Conservation (phyloP, 2,888 invertebrate genomes). For the Allophyes oxyacanthae region DNA sequence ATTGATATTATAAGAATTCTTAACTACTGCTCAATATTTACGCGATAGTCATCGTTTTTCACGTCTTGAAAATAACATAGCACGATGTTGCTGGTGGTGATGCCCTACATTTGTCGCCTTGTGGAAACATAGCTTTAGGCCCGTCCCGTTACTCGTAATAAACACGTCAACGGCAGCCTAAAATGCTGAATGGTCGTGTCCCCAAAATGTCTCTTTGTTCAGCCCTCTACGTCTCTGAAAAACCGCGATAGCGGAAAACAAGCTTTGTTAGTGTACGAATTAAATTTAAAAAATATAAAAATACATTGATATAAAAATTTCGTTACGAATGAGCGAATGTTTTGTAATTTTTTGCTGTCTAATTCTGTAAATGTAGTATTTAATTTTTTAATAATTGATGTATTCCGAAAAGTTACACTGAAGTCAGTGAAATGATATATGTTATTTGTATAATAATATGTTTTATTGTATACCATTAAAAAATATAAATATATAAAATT, state of each 20-base stretch:
- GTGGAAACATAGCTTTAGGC: slow-evolving; percentile 2
- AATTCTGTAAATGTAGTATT: slow-evolving; percentile 5
- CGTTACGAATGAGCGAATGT: slow-evolving; percentile 8
- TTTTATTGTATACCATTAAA: no score
- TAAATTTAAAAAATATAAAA: slow-evolving; percentile 32
- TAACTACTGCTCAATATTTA: no score
- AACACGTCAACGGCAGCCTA: slow-evolving; percentile 39
- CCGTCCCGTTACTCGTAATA: slow-evolving; percentile 16
- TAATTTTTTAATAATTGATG: no score
- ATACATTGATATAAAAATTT: slow-evolving; percentile 28
- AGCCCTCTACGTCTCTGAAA: slow-evolving; percentile 54
- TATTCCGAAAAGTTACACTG: no score
- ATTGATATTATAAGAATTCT: no score
- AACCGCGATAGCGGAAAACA: slow-evolving; percentile 55
- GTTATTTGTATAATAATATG: no score
- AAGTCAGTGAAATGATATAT: no score
- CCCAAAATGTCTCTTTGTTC: slow-evolving; percentile 42
- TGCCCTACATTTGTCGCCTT: no score
- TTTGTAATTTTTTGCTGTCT: slow-evolving; percentile 6
- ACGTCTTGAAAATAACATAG: no score
- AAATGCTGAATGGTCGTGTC: slow-evolving; percentile 15
- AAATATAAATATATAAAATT: no score
- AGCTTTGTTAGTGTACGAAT: slow-evolving; percentile 46
- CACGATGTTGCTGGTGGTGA: no score
- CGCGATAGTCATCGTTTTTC: no score